Base-by-base conservation (phyloP, 2,797 vertebrate species). In the Pipistrellus pygmaeus region DNA sequence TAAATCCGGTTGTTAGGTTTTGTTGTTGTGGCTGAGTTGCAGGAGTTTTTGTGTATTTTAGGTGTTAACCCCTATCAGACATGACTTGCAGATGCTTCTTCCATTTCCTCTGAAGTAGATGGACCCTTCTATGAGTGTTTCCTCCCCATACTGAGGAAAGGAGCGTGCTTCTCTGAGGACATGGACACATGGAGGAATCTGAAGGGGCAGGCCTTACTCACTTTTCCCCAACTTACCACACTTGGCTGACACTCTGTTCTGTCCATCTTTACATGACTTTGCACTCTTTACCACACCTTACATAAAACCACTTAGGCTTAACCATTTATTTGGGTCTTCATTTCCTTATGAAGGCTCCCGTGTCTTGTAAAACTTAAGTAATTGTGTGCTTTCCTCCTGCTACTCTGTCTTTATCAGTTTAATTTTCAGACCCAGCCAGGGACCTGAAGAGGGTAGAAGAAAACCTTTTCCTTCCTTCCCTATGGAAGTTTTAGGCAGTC, bases 391-490 rank as follows among this genome's bases (percentile, higher is more conserved):
- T 82, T 87, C 30, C n/a, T 57, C n/a, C 30, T 82, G 27, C 60
- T 77, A 44, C 81, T 76, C 76, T 73, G 3, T 78, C 12, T 55
- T 80, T n/a, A 11, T 85, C 30, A 25, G 10, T 76, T 60, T 62
- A 53, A 62, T 87, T 94, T 91, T 76, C 60, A 82, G 12, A 44
- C 27, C 10, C 32, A 87, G 27, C 15, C 48, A 82, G 57, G 48
- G n/a, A 68, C 60, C 27, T 41, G 20, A 21, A 62, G 51, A 41
- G 53, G 44, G 20, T 68, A 41, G n/a, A 69, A 64, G 25, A 62
- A 86, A 69, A 85, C 18, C 1, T 85, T 96, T 91, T 84, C 55
- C 62, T 85, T 86, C 17, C 20, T 85, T 86, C 17, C 20, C 30
- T 62, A 9, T 3, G 3, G 35, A 93, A 81, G 41, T 94, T 88